These are phyloP conservation scores for Drosophila koepferae DNA, from an alignment of 2,888 invertebrate genomes.

Conservation along the genomic window DNA sequence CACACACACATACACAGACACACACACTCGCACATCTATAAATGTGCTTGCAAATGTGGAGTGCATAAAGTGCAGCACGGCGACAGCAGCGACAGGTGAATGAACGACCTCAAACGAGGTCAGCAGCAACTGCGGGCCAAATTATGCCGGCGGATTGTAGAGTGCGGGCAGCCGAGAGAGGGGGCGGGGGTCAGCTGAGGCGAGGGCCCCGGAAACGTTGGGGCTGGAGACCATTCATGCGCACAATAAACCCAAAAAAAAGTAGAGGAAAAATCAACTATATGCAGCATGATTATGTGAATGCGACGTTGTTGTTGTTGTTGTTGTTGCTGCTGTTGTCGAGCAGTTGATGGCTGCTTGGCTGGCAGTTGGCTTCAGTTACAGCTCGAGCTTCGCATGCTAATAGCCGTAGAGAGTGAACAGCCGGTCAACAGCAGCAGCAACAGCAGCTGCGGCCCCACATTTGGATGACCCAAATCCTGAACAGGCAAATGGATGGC, in stretches of 20 bases:
- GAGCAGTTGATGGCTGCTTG: conserved; percentile 52
- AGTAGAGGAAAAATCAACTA: conserved; percentile 57
- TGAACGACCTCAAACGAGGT: conserved; percentile 83
- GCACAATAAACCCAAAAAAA: conserved; percentile 69
- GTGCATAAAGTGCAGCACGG: conserved; percentile 74
- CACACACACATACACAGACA: conserved; percentile 20
- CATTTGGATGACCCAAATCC: conserved; percentile 80
- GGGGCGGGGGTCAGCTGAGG: background rate
- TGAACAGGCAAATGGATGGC: conserved; percentile 47
- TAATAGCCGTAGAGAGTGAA: conserved; percentile 49
- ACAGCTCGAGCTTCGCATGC: conserved; percentile 61
- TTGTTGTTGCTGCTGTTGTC: conserved; percentile 32
- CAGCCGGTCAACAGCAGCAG: conserved; percentile 51
- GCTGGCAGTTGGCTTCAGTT: conserved; percentile 64
- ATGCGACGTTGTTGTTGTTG: conserved; percentile 28
- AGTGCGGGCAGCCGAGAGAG: conserved; percentile 12
- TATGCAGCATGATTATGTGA: conserved; percentile 37
- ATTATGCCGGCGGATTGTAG: conserved; percentile 56
- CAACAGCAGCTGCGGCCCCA: conserved; percentile 44
- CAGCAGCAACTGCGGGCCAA: conserved; percentile 64
- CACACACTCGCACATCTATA: conserved; percentile 1
- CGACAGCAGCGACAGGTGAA: conserved; percentile 71
- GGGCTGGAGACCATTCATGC: conserved; percentile 68
- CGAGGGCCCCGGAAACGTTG: conserved; percentile 12
- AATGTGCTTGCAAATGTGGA: conserved; percentile 71